These are phyloP conservation scores for Ichneumoninae sp. DNA, from an alignment of 2,888 invertebrate species.

Conservation along the genomic window DNA sequence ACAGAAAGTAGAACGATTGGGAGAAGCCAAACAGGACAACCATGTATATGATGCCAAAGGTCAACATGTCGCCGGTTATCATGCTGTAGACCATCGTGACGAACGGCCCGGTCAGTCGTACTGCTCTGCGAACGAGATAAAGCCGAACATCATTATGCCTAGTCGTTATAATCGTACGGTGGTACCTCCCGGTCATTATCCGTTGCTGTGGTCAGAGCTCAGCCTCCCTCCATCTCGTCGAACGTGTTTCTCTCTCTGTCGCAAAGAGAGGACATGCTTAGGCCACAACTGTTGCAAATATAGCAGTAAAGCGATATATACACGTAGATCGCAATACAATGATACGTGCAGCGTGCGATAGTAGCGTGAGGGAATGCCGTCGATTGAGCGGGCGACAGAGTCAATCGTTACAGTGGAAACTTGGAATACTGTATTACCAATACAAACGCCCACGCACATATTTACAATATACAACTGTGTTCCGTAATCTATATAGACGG, in stretches of 20 bases:
- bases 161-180: slow-evolving; percentile 64
- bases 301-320: neutral
- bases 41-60: slow-evolving; percentile 98
- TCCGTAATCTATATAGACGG: neutral
- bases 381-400: slow-evolving; percentile 9
- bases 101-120: slow-evolving; percentile 98
- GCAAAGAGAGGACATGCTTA: neutral
- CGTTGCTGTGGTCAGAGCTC: slow-evolving; percentile 13
- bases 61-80: slow-evolving; percentile 99
- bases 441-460: neutral
- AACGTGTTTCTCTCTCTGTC: slow-evolving; percentile 16
- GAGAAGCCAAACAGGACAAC: slow-evolving; percentile 98
- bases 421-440: neutral
- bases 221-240: slow-evolving; percentile 2
- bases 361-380: slow-evolving; percentile 6
- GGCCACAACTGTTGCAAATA: neutral
- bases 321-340: neutral
- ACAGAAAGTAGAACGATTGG: slow-evolving; percentile 97
- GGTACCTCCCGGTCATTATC: slow-evolving; percentile 58
- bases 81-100: slow-evolving; percentile 99
- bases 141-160: slow-evolving; percentile 67
- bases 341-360: neutral
- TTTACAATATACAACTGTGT: neutral
- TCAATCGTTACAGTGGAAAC: slow-evolving; percentile 1
- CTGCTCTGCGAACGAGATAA: slow-evolving; percentile 88